A percentile compares a stretch with the other conserved stretches of the same genome.
Conservation (phyloP, 1,140 invertebrate genomes). For the Danaus melanippus region DNA sequence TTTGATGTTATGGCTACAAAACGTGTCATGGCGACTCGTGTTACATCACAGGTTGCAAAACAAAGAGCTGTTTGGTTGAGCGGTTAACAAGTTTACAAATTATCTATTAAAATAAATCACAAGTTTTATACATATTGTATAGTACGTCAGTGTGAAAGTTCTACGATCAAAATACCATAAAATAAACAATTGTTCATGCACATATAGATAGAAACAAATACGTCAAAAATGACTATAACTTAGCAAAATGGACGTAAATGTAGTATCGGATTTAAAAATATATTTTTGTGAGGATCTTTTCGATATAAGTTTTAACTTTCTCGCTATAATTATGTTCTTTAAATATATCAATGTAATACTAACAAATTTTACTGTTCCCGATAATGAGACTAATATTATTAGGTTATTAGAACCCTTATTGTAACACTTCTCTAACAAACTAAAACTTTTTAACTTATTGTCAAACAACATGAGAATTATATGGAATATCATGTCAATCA, state of each 20-base stretch:
- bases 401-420: neutral
- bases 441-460: slow-evolving; percentile 10
- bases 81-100: too few species aligned
- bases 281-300: slow-evolving; percentile 8
- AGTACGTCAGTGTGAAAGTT: too few species aligned
- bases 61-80: too few species aligned
- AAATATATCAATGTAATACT: too few species aligned
- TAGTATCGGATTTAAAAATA: neutral
- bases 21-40: too few species aligned
- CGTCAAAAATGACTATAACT: slow-evolving; percentile 21
- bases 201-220: slow-evolving; percentile 9
- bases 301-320: slow-evolving; percentile 3
- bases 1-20: too few species aligned
- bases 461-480: slow-evolving; percentile 41
- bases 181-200: too few species aligned
- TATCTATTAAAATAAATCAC: slow-evolving; percentile 14
- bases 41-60: too few species aligned
- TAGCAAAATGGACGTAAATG: slow-evolving; percentile 3
- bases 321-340: too few species aligned
- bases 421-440: slow-evolving; percentile 1
- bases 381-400: neutral
- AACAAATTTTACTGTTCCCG: too few species aligned
- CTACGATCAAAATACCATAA: too few species aligned
- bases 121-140: slow-evolving; percentile 9
- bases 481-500: slow-evolving; percentile 30